Evolutionary conservation across 2,888 invertebrate species (phyloP).

Genomic region (Margaritifera margaritifera): DNA sequence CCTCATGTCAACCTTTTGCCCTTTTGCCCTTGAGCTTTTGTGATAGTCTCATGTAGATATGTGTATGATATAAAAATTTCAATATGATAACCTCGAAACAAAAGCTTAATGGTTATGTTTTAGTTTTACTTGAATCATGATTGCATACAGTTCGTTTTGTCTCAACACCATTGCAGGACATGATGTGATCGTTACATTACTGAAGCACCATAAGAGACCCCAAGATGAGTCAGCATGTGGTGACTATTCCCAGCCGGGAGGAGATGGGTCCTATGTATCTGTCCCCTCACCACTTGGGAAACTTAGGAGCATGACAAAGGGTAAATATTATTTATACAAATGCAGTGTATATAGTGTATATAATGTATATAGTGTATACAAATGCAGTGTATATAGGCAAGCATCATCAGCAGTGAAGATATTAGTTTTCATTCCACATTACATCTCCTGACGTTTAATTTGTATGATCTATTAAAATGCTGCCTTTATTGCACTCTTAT

Average conservation of each 20-base stretch:
- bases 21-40: too few relatives aligned
- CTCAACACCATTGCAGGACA: conserved; percentile 62
- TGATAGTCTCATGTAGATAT: too few relatives aligned
- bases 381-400: neutral
- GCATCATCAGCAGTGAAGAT: neutral
- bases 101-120: too few relatives aligned
- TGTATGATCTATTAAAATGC: too few relatives aligned
- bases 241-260: conserved; percentile 72
- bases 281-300: conserved; percentile 74
- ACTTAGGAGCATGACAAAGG: conserved; percentile 73
- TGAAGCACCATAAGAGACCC: conserved; percentile 74
- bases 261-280: conserved; percentile 73
- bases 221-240: conserved; percentile 73
- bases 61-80: too few relatives aligned
- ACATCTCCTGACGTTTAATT: neutral
- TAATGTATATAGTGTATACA: neutral
- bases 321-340: conserved; percentile 39
- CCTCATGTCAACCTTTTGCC: too few relatives aligned
- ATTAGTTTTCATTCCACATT: neutral
- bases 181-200: conserved; percentile 73
- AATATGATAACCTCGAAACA: too few relatives aligned
- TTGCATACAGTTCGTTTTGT: too few relatives aligned
- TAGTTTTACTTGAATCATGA: too few relatives aligned
- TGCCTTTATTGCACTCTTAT: too few relatives aligned
- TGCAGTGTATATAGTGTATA: neutral